phyloP scores from a whole-genome alignment of 2,888 invertebrate genomes.

The Pteria penguin region DNA sequence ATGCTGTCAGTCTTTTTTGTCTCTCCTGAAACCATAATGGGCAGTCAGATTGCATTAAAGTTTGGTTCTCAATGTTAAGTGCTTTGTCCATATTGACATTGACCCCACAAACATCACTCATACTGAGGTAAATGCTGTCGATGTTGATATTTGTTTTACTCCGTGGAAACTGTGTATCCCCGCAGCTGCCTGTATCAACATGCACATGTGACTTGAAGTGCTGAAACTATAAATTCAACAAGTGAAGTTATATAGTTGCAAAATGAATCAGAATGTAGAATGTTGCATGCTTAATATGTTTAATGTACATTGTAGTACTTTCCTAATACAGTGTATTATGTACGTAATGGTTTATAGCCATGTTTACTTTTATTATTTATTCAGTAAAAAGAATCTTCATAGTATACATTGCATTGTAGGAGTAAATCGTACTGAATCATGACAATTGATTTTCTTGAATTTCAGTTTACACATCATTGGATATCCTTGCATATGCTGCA shows the following conservation, averaged over 20 bases:
- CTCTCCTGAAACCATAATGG: slow-evolving; percentile 2
- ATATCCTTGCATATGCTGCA: background rate
- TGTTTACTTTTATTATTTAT: too few species aligned
- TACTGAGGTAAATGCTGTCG: background rate
- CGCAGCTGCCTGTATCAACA: slow-evolving; percentile 4
- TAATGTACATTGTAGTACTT: too few species aligned
- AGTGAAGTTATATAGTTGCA: too few species aligned
- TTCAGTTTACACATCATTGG: background rate
- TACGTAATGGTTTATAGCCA: too few species aligned
- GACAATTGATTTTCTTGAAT: too few species aligned
- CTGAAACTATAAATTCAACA: slow-evolving; percentile 10
- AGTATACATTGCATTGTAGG: too few species aligned
- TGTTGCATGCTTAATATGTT: too few species aligned
- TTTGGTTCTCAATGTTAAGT: background rate
- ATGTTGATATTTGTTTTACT: background rate
- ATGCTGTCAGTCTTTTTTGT: slow-evolving; percentile 2
- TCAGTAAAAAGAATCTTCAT: too few species aligned
- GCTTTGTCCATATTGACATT: background rate
- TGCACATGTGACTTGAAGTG: background rate
- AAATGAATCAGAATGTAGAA: too few species aligned
- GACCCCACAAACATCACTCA: background rate
- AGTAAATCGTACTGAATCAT: too few species aligned
- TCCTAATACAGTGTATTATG: too few species aligned
- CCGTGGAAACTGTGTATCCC: slow-evolving; percentile 4
- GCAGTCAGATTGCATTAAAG: background rate